phyloP scores from a whole-genome alignment of 2,113 vertebrate species.

The Cryptomyrus ogoouensis region DNA sequence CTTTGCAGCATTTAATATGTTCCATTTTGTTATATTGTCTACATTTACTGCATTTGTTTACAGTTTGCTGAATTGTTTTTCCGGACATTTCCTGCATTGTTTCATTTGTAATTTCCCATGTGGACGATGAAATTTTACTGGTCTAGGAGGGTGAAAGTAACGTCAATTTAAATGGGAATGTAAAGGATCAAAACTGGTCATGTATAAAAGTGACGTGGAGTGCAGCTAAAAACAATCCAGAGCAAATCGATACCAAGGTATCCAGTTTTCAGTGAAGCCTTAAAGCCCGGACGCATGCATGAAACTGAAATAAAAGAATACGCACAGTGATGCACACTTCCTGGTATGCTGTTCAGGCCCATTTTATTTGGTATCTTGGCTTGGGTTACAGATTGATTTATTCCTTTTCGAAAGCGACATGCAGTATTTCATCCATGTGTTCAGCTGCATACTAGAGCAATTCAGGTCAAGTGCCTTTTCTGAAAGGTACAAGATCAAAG shows the following conservation, averaged over 20 bases:
- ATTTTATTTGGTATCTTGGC: neutral
- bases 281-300: neutral
- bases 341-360: neutral
- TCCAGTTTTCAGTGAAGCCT: neutral
- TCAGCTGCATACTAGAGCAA: neutral
- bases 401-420: neutral
- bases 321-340: neutral
- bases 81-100: neutral
- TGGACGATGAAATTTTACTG: neutral
- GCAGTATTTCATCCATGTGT: neutral
- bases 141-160: neutral
- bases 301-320: neutral
- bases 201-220: neutral
- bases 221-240: neutral
- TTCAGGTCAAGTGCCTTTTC: neutral
- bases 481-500: neutral
- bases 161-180: neutral
- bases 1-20: neutral
- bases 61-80: neutral
- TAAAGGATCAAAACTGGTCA: neutral
- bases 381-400: neutral
- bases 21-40: neutral
- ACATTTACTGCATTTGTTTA: neutral
- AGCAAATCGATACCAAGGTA: neutral
- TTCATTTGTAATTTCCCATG: neutral